phyloP scores from a whole-genome alignment of 1,140 invertebrate genomes.

The Trachymyrmex septentrionalis region DNA sequence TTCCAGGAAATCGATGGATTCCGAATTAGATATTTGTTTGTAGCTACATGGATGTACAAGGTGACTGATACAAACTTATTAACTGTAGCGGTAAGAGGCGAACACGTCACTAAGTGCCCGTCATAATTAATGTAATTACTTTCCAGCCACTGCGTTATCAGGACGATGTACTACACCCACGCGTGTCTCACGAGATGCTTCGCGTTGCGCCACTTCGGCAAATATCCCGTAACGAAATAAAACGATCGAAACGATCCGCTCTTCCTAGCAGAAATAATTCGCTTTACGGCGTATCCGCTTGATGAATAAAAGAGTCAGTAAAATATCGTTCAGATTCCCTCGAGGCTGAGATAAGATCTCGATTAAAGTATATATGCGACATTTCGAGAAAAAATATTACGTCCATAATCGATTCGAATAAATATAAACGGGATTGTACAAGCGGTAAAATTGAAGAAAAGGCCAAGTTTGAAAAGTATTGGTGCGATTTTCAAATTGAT shows the following conservation, averaged over 20 bases:
- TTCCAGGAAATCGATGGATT: constrained; percentile 61
- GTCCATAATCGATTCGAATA: not conserved
- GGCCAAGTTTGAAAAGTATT: not conserved
- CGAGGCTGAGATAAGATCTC: not conserved
- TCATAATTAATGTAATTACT: constrained; percentile 74
- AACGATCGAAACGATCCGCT: constrained; percentile 8
- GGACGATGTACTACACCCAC: not conserved
- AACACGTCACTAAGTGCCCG: constrained; percentile 64
- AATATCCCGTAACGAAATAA: constrained; percentile 37
- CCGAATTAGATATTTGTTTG: constrained; percentile 17
- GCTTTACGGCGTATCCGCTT: not conserved
- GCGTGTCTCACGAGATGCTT: constrained; percentile 26
- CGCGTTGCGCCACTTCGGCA: constrained; percentile 27
- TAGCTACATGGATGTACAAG: not conserved
- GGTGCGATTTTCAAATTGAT: not conserved
- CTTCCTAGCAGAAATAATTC: constrained; percentile 34
- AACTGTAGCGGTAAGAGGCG: constrained; percentile 28
- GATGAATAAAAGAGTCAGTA: not conserved
- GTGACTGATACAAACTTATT: constrained; percentile 62
- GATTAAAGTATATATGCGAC: not conserved
- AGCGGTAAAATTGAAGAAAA: not conserved
- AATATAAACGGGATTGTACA: not conserved
- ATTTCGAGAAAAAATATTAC: not conserved
- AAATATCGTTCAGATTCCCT: not conserved
- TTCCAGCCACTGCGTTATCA: constrained; percentile 65